phyloP scores from a whole-genome alignment of 2,888 invertebrate species.

The Cephus nigrinus region DNA sequence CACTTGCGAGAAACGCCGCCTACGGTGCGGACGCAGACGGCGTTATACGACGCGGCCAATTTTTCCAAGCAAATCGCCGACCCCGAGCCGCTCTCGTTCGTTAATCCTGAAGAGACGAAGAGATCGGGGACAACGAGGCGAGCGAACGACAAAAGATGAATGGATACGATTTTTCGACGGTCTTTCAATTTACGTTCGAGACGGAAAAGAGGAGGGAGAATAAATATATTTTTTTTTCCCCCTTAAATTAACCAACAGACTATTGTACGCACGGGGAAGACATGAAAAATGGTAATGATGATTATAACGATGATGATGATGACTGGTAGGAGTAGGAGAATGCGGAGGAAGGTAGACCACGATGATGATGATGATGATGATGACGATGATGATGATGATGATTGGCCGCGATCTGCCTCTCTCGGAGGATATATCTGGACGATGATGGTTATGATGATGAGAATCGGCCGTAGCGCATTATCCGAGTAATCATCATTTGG shows the following conservation, averaged over 20 bases:
- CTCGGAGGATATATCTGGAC: conserved; percentile 7
- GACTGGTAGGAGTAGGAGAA: conserved; percentile 13
- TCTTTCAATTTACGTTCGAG: neutral
- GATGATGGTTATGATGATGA: conserved; percentile 38
- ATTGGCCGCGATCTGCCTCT: conserved; percentile 15
- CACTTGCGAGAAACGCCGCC: neutral
- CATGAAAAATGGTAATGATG: conserved; percentile 25
- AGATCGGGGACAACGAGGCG: neutral
- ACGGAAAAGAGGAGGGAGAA: neutral
- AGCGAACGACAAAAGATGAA: neutral
- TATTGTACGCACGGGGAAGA: neutral
- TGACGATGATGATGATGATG: conserved; percentile 39
- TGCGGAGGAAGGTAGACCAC: conserved; percentile 17
- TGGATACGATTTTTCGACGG: neutral
- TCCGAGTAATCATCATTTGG: conserved; percentile 61
- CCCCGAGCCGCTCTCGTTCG: too few species aligned
- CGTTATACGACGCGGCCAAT: neutral
- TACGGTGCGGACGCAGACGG: neutral
- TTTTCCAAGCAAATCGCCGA: neutral
- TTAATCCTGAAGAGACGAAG: neutral
- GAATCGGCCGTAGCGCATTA: conserved; percentile 37
- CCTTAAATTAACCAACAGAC: neutral
- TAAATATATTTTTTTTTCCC: neutral
- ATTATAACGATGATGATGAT: conserved; percentile 45
- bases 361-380: conserved; percentile 34